These are phyloP conservation scores for Protonemura montana DNA, from an alignment of 2,888 invertebrate species.

Conservation along the genomic window DNA sequence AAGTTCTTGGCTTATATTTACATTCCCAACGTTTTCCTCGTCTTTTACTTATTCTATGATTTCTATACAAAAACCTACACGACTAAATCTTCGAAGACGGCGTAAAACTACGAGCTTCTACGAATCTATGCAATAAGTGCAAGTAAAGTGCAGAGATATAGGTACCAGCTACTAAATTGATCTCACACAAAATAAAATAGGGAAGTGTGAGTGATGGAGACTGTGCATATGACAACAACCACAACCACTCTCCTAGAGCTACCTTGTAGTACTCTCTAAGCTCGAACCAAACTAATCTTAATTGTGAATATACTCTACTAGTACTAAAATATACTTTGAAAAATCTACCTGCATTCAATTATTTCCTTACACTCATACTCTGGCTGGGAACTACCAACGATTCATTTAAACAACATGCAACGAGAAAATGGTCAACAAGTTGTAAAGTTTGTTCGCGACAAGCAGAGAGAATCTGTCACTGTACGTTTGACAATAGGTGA, in stretches of 20 bases:
- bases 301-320: too few relatives aligned
- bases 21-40: constrained; percentile 68
- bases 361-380: too few relatives aligned
- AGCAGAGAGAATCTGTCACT: not conserved
- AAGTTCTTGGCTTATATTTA: constrained; percentile 63
- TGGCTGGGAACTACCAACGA: too few relatives aligned
- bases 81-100: constrained; percentile 52
- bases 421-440: not conserved
- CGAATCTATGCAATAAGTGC: not conserved
- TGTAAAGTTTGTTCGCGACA: not conserved
- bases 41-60: constrained; percentile 76
- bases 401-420: not conserved
- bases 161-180: not conserved
- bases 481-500: not conserved
- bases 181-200: too few relatives aligned
- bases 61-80: constrained; percentile 71
- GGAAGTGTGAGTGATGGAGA: too few relatives aligned
- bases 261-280: too few relatives aligned
- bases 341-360: too few relatives aligned
- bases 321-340: too few relatives aligned
- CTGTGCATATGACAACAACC: too few relatives aligned
- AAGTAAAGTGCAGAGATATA: not conserved
- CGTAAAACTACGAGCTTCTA: not conserved
- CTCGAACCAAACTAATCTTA: too few relatives aligned
- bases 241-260: too few relatives aligned